phyloP scores from a whole-genome alignment of 53 echinoderm and acorn worm genomes.

The Hippasteria phrygiana region DNA sequence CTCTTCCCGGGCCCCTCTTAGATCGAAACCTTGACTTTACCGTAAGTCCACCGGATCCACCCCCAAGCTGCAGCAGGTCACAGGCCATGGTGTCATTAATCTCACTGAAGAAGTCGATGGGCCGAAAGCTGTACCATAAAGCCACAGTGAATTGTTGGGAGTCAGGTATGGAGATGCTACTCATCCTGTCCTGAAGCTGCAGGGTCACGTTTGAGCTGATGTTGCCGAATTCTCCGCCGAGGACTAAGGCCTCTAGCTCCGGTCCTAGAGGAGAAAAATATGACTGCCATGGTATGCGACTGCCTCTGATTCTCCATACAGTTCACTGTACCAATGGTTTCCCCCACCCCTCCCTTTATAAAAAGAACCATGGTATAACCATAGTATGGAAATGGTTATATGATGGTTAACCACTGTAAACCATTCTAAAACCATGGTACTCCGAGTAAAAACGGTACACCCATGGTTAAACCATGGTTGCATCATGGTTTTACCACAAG shows the following conservation, averaged over 20 bases:
- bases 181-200: neutral
- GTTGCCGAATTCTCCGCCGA: neutral
- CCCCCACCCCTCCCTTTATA: too few relatives aligned
- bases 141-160: neutral
- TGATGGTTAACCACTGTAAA: too few relatives aligned
- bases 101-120: conserved; percentile 13
- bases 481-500: too few relatives aligned
- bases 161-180: neutral
- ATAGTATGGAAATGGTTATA: too few relatives aligned
- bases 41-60: fast-evolving
- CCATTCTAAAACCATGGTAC: too few relatives aligned
- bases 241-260: conserved; percentile 41
- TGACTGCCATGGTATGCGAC: neutral
- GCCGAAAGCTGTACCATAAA: conserved; percentile 66
- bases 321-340: too few relatives aligned
- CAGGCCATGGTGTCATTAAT: conserved; percentile 29
- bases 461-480: too few relatives aligned
- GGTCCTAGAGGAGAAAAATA: conserved; percentile 13
- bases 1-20: too few relatives aligned
- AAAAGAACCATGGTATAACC: too few relatives aligned
- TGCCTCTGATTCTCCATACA: too few relatives aligned
- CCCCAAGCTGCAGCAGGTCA: conserved; percentile 23
- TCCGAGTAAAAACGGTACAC: too few relatives aligned
- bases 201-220: neutral
- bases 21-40: too few relatives aligned